phyloP scores from a whole-genome alignment of 2,797 vertebrate genomes.

The Zalophus californianus region DNA sequence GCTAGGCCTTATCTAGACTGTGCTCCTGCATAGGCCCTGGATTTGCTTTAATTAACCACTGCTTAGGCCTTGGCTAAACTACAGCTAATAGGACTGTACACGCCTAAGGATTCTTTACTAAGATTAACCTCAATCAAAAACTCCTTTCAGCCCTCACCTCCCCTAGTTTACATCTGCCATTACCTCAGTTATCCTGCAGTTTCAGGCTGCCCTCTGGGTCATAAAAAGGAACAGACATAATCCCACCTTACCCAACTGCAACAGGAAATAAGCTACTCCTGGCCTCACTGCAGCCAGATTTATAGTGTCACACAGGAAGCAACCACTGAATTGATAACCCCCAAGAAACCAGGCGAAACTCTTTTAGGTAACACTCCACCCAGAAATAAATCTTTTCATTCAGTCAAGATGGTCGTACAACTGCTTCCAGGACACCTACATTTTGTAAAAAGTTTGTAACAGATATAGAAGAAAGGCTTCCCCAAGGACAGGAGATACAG shows the following conservation, averaged over 20 bases:
- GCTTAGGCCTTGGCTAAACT: not conserved
- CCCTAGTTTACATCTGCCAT: not conserved
- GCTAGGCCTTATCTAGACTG: not conserved
- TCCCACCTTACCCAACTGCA: not conserved
- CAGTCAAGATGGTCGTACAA: not conserved
- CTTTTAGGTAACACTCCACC: slow-evolving; percentile 11
- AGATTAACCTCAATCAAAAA: not conserved
- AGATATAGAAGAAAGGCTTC: not conserved
- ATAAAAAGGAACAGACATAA: not conserved
- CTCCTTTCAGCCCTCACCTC: not conserved
- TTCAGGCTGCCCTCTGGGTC: not conserved
- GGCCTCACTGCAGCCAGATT: not conserved
- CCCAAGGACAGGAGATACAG: not conserved
- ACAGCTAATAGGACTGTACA: not conserved
- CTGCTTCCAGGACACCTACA: not conserved
- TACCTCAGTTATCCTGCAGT: not conserved
- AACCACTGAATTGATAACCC: not conserved
- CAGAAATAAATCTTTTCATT: not conserved
- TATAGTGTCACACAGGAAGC: slow-evolving; percentile 8
- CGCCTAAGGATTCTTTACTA: not conserved
- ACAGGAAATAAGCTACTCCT: not conserved
- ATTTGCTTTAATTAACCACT: slow-evolving; percentile 3
- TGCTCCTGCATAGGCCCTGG: not conserved
- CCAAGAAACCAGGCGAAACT: slow-evolving; percentile 21
- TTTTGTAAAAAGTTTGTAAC: slow-evolving; percentile 45